Percentiles rank a stretch among this genome's conserved stretches.
These are phyloP conservation scores for Thymelicus sylvestris DNA, from an alignment of 2,888 invertebrate genomes.

Conservation along the genomic window DNA sequence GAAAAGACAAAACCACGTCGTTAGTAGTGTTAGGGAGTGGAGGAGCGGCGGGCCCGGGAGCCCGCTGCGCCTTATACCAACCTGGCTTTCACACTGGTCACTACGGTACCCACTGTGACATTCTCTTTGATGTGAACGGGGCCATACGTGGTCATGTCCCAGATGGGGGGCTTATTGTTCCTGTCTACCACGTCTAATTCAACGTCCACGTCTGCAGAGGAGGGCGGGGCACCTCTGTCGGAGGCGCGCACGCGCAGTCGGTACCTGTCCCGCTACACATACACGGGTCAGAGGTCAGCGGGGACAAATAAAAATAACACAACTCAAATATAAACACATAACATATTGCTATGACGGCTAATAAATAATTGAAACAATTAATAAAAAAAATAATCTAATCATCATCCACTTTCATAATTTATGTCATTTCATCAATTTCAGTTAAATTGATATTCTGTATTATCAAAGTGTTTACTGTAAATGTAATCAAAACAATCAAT, in stretches of 20 bases:
- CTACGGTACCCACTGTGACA: slow-evolving; percentile 99
- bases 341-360: slow-evolving; percentile 70
- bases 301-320: slow-evolving; percentile 86
- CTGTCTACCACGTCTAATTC: slow-evolving; percentile 99
- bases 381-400: slow-evolving; percentile 66
- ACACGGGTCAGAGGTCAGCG: slow-evolving; percentile 90
- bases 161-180: slow-evolving; percentile 99
- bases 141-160: slow-evolving; percentile 98
- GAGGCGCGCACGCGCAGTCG: slow-evolving; percentile 98
- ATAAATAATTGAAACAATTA: slow-evolving; percentile 76
- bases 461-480: slow-evolving; percentile 28
- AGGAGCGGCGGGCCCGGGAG: slow-evolving; percentile 79
- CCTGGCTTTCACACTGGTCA: slow-evolving; percentile 99
- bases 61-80: slow-evolving; percentile 90
- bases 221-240: slow-evolving; percentile 96
- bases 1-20: slow-evolving; percentile 88
- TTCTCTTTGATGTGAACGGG: slow-evolving; percentile 99
- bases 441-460: slow-evolving; percentile 38
- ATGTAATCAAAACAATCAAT: slow-evolving; percentile 48
- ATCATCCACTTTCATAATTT: slow-evolving; percentile 67
- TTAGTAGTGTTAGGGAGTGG: slow-evolving; percentile 86
- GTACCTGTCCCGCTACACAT: slow-evolving; percentile 97
- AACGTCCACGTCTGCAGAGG: slow-evolving; percentile 98
- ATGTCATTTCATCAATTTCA: slow-evolving; percentile 55
- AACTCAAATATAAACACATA: slow-evolving; percentile 84